Percentiles rank a stretch among this genome's conserved stretches.
Conservation (phyloP, 2,113 vertebrate genomes). For the Craseonycteris thonglongyai region DNA sequence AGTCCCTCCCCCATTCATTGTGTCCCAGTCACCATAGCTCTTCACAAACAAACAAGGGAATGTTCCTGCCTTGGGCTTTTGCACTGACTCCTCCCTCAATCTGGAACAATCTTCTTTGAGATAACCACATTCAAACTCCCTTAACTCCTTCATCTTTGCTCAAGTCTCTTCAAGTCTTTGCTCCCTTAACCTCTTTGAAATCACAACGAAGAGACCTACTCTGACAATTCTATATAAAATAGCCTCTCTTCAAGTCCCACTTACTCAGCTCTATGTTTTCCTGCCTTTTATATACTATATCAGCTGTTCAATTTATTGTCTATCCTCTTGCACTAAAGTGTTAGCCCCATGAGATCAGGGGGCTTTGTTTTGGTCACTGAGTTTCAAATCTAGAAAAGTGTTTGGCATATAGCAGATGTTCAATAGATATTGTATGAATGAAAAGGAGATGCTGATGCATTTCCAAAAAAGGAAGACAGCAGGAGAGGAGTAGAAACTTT, state of each 20-base stretch:
- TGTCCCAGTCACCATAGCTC: not conserved
- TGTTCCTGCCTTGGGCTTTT: not conserved
- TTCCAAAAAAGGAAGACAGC: not conserved
- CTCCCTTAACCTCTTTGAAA: not conserved
- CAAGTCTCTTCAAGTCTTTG: not conserved
- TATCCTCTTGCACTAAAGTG: not conserved
- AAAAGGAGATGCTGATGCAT: not conserved
- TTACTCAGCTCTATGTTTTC: not conserved
- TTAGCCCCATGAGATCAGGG: not conserved
- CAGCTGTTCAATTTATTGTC: not conserved
- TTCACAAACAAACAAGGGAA: not conserved
- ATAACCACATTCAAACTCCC: not conserved
- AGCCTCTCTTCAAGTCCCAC: not conserved
- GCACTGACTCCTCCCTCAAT: not conserved
- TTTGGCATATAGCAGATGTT: not conserved
- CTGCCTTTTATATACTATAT: not conserved
- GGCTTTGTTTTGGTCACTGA: not conserved
- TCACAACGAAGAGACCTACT: not conserved
- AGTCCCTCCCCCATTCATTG: not conserved
- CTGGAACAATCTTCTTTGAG: not conserved
- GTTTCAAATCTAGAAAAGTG: not conserved
- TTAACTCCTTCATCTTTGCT: not conserved
- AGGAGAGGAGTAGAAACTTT: not conserved
- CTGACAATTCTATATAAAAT: not conserved
- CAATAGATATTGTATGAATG: not conserved